Conservation (phyloP, 2,797 vertebrate species). For the Hyperoplus lanceolatus region DNA sequence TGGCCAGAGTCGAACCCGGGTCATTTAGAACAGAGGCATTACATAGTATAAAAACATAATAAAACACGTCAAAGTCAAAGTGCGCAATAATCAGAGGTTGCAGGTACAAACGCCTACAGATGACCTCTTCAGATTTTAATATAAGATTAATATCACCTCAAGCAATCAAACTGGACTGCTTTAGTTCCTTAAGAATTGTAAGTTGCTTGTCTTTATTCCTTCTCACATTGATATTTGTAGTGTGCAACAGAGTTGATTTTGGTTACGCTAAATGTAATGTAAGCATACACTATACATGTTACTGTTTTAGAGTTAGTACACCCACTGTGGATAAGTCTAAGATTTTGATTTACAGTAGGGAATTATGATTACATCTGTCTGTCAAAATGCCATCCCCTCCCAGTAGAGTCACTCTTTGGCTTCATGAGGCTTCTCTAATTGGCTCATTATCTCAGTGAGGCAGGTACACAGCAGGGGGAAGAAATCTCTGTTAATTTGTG, state of each 20-base stretch:
- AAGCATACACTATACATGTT: not conserved
- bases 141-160: too few species aligned
- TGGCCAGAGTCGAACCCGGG: too few species aligned
- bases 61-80: too few species aligned
- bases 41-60: too few species aligned
- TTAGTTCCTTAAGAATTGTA: not conserved
- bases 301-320: not conserved
- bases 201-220: not conserved
- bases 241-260: not conserved
- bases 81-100: too few species aligned
- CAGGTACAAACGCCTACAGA: too few species aligned
- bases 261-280: not conserved
- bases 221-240: not conserved
- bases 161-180: too few species aligned
- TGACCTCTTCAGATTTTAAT: too few species aligned
- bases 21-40: too few species aligned
- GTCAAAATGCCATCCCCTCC: not conserved
- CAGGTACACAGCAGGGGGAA: constrained; percentile 17
- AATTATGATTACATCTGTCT: not conserved
- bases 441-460: constrained; percentile 38
- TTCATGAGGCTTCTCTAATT: constrained; percentile 44
- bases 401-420: constrained; percentile 9
- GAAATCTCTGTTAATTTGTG: constrained; percentile 19
- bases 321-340: not conserved
- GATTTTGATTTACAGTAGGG: too few species aligned